Evolutionary conservation across 2,888 invertebrate species (phyloP).

Genomic region (Morinoia aosen): DNA sequence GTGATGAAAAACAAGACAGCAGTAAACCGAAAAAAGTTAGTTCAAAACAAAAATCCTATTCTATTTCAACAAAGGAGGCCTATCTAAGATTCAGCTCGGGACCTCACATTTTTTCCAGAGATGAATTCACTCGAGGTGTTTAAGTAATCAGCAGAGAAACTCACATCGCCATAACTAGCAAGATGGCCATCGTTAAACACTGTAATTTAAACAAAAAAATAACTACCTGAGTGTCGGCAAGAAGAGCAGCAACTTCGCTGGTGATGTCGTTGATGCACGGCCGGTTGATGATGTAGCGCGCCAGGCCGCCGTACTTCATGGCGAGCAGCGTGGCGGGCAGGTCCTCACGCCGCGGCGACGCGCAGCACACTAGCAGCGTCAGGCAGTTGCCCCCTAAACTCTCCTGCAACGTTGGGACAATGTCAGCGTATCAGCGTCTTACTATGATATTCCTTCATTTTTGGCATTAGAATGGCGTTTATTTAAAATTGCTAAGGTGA

Average conservation of each 20-base stretch:
- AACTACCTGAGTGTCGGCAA: background rate
- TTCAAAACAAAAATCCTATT: no score
- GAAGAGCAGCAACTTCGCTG: conserved; percentile 27
- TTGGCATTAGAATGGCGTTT: background rate
- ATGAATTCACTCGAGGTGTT: no score
- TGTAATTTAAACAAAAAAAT: no score
- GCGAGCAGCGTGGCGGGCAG: conserved; percentile 76
- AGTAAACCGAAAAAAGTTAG: no score
- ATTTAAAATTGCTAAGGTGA: no score
- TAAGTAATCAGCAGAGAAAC: no score
- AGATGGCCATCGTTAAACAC: no score
- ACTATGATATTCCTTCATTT: background rate
- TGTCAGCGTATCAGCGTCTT: conserved; percentile 72
- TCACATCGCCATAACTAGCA: no score
- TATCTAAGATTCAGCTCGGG: no score
- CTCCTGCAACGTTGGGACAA: conserved; percentile 73
- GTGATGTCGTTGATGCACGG: conserved; percentile 44
- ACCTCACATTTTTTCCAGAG: no score
- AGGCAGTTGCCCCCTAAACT: conserved; percentile 84
- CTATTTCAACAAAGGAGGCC: no score
- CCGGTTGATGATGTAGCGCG: conserved; percentile 61
- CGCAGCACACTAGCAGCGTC: conserved; percentile 81
- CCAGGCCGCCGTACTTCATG: conserved; percentile 76
- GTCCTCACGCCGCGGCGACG: conserved; percentile 80
- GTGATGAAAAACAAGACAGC: no score